These are phyloP conservation scores for Hydriomena furcata DNA, from an alignment of 2,888 invertebrate genomes.

Conservation along the genomic window DNA sequence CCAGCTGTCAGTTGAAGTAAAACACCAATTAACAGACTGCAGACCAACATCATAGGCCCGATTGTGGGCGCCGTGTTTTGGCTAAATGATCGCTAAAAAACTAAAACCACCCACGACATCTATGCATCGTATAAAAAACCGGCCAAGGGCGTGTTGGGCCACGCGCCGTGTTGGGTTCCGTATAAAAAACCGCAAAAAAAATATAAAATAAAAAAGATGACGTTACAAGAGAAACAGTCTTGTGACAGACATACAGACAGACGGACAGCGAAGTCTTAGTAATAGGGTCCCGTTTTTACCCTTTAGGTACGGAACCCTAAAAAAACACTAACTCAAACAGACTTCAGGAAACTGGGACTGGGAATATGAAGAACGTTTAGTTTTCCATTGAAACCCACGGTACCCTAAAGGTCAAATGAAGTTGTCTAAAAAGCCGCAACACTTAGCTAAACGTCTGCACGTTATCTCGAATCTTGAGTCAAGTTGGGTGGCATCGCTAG, in stretches of 20 bases:
- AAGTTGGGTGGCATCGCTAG: constrained; percentile 50
- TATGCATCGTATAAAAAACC: too few species aligned
- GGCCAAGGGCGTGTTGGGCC: too few species aligned
- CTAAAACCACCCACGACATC: constrained; percentile 45
- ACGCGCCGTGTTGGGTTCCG: constrained; percentile 13
- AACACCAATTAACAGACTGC: constrained; percentile 67
- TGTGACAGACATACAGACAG: too few species aligned
- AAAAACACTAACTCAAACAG: too few species aligned
- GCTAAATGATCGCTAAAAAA: constrained; percentile 49
- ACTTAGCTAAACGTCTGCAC: constrained; percentile 41
- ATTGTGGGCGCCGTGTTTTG: constrained; percentile 57
- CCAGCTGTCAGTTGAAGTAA: constrained; percentile 52
- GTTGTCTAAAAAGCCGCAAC: constrained; percentile 30
- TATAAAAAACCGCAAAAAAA: too few species aligned
- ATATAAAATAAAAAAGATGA: too few species aligned
- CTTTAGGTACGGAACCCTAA: too few species aligned
- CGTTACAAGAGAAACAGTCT: too few species aligned
- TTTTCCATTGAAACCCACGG: constrained; percentile 16
- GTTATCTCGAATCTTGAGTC: constrained; percentile 47
- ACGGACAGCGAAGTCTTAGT: too few species aligned
- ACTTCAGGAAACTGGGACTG: too few species aligned
- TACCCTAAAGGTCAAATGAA: constrained; percentile 37
- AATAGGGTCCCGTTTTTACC: too few species aligned
- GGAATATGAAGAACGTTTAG: not conserved
- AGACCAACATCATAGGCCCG: constrained; percentile 40